These are phyloP conservation scores for Coranthus polyacanthus DNA, from an alignment of 2,797 vertebrate genomes.

Conservation along the genomic window DNA sequence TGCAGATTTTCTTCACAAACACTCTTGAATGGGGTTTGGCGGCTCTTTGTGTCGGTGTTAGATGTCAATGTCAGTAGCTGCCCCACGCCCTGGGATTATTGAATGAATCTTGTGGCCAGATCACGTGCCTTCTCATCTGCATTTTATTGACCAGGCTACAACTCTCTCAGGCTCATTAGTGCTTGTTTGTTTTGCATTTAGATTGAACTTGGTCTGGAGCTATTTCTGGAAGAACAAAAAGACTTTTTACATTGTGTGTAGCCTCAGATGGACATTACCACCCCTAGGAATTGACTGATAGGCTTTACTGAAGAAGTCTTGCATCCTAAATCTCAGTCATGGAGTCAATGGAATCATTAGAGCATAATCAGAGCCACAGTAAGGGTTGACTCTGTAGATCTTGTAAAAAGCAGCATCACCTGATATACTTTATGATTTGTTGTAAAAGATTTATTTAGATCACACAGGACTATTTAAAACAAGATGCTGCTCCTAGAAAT, in stretches of 20 bases:
- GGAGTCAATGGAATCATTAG: constrained; percentile 39
- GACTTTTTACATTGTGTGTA: constrained; percentile 39
- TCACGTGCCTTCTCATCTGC: constrained; percentile 55
- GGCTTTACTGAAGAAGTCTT: constrained; percentile 33
- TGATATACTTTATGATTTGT: constrained; percentile 38
- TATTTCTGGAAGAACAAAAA: constrained; percentile 42
- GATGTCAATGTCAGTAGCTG: constrained; percentile 58
- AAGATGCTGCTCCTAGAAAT: constrained; percentile 48
- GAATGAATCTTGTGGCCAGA: constrained; percentile 57
- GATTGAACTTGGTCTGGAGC: constrained; percentile 16
- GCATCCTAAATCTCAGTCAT: too few species aligned
- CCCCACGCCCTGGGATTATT: constrained; percentile 57
- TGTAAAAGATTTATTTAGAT: constrained; percentile 36
- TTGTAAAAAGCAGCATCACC: constrained; percentile 33
- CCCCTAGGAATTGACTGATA: constrained; percentile 16
- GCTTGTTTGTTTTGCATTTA: constrained; percentile 39
- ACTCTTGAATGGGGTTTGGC: constrained; percentile 41
- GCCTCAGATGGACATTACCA: constrained; percentile 14
- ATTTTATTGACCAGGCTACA: constrained; percentile 64
- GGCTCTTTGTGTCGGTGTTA: constrained; percentile 45
- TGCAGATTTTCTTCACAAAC: constrained; percentile 36
- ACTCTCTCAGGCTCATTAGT: constrained; percentile 59
- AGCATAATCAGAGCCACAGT: constrained; percentile 40
- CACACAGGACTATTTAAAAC: constrained; percentile 27
- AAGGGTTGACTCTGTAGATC: constrained; percentile 38